phyloP scores from a whole-genome alignment of 2,797 vertebrate genomes.

The Etheostoma nigrum region DNA sequence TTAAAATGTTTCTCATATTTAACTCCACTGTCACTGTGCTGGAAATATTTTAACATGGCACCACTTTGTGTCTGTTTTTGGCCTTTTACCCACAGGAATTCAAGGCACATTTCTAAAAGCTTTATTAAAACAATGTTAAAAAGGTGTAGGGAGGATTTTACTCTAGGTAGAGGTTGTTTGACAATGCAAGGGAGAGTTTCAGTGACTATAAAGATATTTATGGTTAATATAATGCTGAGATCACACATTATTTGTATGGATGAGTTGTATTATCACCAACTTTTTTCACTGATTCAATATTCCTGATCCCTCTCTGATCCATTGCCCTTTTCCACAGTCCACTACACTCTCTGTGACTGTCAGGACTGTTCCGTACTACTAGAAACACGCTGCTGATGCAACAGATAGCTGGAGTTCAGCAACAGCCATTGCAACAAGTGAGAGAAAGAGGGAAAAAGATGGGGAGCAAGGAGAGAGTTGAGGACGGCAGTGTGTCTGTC shows the following conservation, averaged over 20 bases:
- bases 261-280: constrained; percentile 9
- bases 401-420: constrained; percentile 66
- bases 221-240: constrained; percentile 19
- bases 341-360: constrained; percentile 16
- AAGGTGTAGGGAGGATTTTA: neutral
- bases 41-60: constrained; percentile 19
- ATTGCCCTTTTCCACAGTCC: constrained; percentile 16
- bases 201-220: neutral
- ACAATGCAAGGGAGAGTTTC: neutral
- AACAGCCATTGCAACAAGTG: constrained; percentile 68
- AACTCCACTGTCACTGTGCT: neutral
- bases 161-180: neutral
- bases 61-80: constrained; percentile 1
- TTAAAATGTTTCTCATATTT: constrained; percentile 14
- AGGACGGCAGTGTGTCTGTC: constrained; percentile 53
- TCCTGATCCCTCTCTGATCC: constrained; percentile 34
- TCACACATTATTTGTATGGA: constrained; percentile 5
- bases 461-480: constrained; percentile 17
- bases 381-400: constrained; percentile 75
- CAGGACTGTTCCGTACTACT: constrained; percentile 48
- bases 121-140: constrained; percentile 3
- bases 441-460: constrained; percentile 41
- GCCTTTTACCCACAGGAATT: constrained; percentile 1
- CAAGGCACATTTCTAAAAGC: neutral
- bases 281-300: constrained; percentile 20